Conservation (phyloP, 2,888 invertebrate genomes). For the Torymus aiolomorphi region DNA sequence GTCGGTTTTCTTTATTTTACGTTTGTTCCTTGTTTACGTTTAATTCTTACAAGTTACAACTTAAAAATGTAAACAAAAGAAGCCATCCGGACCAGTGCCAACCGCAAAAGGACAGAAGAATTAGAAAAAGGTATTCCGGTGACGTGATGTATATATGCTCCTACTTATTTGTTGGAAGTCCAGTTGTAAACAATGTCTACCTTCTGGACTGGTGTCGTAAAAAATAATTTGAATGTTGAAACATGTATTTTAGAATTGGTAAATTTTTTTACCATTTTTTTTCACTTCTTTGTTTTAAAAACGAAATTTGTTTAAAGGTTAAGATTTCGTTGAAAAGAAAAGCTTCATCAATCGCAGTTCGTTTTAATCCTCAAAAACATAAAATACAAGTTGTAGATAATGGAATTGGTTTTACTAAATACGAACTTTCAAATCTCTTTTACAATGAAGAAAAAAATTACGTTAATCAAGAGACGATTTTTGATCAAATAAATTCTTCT, state of each 20-base stretch:
- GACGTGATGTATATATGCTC: no score
- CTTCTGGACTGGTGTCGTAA: background rate
- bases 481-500: conserved; percentile 77
- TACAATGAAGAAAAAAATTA: conserved; percentile 59
- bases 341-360: conserved; percentile 83
- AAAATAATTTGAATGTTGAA: conserved; percentile 45
- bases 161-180: no score
- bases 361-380: conserved; percentile 80
- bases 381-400: conserved; percentile 87
- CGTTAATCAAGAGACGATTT: conserved; percentile 21
- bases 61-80: no score
- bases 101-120: no score
- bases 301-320: conserved; percentile 76
- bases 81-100: no score
- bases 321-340: conserved; percentile 84
- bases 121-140: no score
- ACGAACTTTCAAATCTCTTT: conserved; percentile 79
- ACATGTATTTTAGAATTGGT: conserved; percentile 52
- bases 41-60: no score
- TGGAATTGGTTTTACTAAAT: conserved; percentile 81
- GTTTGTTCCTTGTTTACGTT: no score
- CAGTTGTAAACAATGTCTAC: conserved; percentile 6
- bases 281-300: background rate
- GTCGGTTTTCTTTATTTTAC: no score
- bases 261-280: background rate